Percentiles rank a stretch among this genome's conserved stretches.
phyloP scores from a whole-genome alignment of 1,140 invertebrate genomes.

The Megalonaias nervosa region DNA sequence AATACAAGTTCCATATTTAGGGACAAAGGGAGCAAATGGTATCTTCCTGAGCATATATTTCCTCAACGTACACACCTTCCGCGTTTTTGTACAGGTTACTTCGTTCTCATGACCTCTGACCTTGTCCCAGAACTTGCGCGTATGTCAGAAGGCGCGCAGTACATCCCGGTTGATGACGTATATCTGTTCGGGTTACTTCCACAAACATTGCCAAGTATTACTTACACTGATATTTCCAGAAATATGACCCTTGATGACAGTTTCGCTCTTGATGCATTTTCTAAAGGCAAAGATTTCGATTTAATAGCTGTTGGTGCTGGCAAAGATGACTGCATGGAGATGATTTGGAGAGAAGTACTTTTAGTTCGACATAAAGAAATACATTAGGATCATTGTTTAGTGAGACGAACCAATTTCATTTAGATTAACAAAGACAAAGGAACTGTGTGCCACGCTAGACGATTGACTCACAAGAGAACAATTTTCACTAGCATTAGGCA shows the following conservation, averaged over 20 bases:
- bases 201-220: conserved; percentile 23
- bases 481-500: too few species aligned
- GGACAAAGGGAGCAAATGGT: conserved; percentile 70
- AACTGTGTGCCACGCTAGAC: too few species aligned
- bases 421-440: too few species aligned
- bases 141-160: conserved; percentile 48
- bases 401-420: too few species aligned
- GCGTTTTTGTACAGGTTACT: conserved; percentile 71
- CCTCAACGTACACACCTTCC: conserved; percentile 52
- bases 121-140: conserved; percentile 62
- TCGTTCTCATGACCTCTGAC: conserved; percentile 66
- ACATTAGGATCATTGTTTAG: too few species aligned
- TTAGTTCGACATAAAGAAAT: too few species aligned
- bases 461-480: too few species aligned
- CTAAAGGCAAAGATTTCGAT: conserved; percentile 63
- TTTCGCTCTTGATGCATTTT: conserved; percentile 80
- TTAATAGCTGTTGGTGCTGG: conserved; percentile 39
- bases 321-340: conserved; percentile 51
- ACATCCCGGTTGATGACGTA: conserved; percentile 69
- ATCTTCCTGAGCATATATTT: conserved; percentile 58
- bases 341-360: conserved; percentile 47
- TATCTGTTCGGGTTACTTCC: conserved; percentile 68
- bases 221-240: conserved; percentile 30
- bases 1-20: conserved; percentile 47
- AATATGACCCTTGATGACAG: conserved; percentile 41